phyloP scores from a whole-genome alignment of 2,797 vertebrate species.

The Lepus oiostolus region DNA sequence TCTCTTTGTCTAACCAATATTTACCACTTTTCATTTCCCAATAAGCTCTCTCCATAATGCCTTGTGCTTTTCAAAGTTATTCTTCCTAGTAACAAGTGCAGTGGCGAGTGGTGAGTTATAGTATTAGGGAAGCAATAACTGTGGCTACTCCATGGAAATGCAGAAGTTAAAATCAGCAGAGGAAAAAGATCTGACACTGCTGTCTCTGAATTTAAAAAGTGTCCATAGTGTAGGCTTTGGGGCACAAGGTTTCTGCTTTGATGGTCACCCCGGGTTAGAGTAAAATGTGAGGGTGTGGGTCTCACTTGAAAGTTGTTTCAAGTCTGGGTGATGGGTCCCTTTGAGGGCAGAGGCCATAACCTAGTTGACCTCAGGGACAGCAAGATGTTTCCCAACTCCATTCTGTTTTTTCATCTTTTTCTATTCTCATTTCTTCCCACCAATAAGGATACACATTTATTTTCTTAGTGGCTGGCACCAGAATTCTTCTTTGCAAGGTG shows the following conservation, averaged over 20 bases:
- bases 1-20: conserved; percentile 30
- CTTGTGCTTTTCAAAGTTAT: conserved; percentile 51
- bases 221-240: neutral
- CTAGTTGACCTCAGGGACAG: neutral
- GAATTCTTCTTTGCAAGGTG: neutral
- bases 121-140: neutral
- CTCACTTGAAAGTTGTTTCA: neutral
- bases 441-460: neutral
- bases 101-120: neutral
- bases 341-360: neutral
- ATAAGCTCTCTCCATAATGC: conserved; percentile 42
- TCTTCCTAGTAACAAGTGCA: neutral
- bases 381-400: neutral
- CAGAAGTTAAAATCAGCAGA: neutral
- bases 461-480: neutral
- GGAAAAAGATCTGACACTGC: neutral
- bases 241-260: neutral
- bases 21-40: conserved; percentile 45
- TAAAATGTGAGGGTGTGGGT: neutral
- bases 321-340: neutral
- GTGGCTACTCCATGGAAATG: neutral
- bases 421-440: neutral
- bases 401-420: neutral
- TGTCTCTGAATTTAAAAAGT: neutral
- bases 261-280: neutral